Base-by-base conservation (phyloP, 2,888 invertebrate genomes). In the Lithophane semibrunnea region DNA sequence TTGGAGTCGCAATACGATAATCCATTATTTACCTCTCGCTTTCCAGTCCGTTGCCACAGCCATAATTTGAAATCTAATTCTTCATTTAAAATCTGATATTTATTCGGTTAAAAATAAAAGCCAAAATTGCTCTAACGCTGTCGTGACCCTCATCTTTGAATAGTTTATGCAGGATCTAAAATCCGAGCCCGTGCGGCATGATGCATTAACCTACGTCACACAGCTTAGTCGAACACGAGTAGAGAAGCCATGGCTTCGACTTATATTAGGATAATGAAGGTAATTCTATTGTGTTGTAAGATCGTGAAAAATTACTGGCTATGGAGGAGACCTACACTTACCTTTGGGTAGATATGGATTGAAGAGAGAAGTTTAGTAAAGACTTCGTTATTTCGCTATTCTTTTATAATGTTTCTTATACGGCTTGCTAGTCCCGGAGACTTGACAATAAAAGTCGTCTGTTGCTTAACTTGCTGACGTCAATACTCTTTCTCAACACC, bases 141-240 rank as follows among this genome's bases (percentile, higher is more conserved):
- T 72, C 72, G 71, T 76, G 87, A 80, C 88, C 88, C 91, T 90
- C 89, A 89, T 89, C 90, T 91, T 91, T 93, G 92, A 94, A 95
- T 95, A 94, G 94, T 95, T 94, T 93, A 94, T 94, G 93, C 93
- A 90, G 92, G 91, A 91, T 93, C 91, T 91, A 87, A 94, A 94
- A 94, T 93, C 93, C 93, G 87, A 90, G 89, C 90, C 88, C 80
- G 86, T 84, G 89, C 85, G 84, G 88, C 88, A 88, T 92, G 92
- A 93, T 94, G 94, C 94, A 94, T 94, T 94, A 94, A 93, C 94
- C 93, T 92, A 91, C 93, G 92, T 94, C 94, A 93, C 89, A 86
- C 90, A 92, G 93, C 93, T 94, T 94, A 94, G 90, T 90, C 86
- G 87, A 90, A 91, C 88, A 90, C 75, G 80, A 75, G 80, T 90